Base-by-base conservation (phyloP, 1,140 invertebrate species). In the Adelges cooleyi region DNA sequence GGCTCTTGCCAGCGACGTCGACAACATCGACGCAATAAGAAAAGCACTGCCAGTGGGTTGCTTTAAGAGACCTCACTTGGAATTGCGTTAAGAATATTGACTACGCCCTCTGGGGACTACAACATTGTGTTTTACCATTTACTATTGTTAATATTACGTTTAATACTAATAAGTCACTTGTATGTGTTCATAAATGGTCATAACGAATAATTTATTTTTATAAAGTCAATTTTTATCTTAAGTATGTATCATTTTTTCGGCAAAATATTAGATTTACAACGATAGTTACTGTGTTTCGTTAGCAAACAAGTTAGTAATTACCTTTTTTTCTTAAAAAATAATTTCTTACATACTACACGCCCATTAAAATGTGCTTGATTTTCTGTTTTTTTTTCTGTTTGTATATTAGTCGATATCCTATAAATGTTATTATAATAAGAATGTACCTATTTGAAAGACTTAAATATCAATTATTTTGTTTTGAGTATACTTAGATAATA, bases 21-120 rank as follows among this genome's bases (percentile, higher is more conserved):
- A 84, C 3, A 97, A 95, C 75, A 86, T 96, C 46, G 82, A 86
- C 70, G 82, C 86, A 23, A 96, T 98, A 68, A 80, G 83, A 17
- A 81, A 86, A 66, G 81, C 89, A 36, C 77, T 97, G 52, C 93
- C 93, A 0, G 77, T 80, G 1, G 82, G 80, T n/a, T 98, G 94
- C 75, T 92, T 85, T 75, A 89, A 89, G 71, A 65, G 68, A 29
- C 65, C 52, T 11, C 62, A 50, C 17, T 44, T 71, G 6, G 71
- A 71, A 53, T 23, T 44, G 15, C 54, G 40, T 62, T 62, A 25
- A 48, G n/a, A 36, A 52, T 1, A 2, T 6, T 18, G 5, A 10
- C 1, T 46, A 3, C 10, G 13, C 18, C 25, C 15, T n/a, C 22
- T 11, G 4, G n/a, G 3, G 3, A 11, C 10, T 44, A n/a, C 10